phyloP scores from a whole-genome alignment of 2,888 invertebrate species.

The Lycia hirtaria region DNA sequence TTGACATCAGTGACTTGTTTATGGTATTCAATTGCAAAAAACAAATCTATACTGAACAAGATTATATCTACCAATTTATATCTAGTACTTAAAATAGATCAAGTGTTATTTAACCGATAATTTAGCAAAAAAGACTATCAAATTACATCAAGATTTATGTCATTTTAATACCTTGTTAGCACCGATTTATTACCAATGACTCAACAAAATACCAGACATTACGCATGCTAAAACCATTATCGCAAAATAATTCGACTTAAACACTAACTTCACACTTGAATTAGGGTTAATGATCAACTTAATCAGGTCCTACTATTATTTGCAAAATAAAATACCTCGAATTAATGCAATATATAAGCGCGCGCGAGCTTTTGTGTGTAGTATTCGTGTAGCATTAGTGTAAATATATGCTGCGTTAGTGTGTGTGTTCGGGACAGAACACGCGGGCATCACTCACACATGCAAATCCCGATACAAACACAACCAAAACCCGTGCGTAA shows the following conservation, averaged over 20 bases:
- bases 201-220: conserved; percentile 21
- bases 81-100: background rate
- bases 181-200: conserved; percentile 20
- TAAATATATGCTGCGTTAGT: too few species aligned
- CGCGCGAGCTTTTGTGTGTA: too few species aligned
- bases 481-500: too few species aligned
- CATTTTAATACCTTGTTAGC: conserved; percentile 26
- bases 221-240: conserved; percentile 21
- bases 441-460: too few species aligned
- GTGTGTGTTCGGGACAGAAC: too few species aligned
- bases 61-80: background rate
- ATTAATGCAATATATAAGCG: too few species aligned
- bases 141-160: conserved; percentile 23
- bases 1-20: too few species aligned
- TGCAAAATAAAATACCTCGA: conserved; percentile 7
- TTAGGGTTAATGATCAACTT: conserved; percentile 15
- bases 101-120: background rate
- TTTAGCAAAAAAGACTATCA: conserved; percentile 4
- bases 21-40: too few species aligned
- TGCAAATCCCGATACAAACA: too few species aligned
- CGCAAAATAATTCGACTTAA: conserved; percentile 15
- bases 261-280: conserved; percentile 9
- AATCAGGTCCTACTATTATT: conserved; percentile 10
- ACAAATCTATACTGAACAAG: too few species aligned
- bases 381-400: too few species aligned